phyloP scores from a whole-genome alignment of 2,113 vertebrate genomes.

The Delphinus delphis region DNA sequence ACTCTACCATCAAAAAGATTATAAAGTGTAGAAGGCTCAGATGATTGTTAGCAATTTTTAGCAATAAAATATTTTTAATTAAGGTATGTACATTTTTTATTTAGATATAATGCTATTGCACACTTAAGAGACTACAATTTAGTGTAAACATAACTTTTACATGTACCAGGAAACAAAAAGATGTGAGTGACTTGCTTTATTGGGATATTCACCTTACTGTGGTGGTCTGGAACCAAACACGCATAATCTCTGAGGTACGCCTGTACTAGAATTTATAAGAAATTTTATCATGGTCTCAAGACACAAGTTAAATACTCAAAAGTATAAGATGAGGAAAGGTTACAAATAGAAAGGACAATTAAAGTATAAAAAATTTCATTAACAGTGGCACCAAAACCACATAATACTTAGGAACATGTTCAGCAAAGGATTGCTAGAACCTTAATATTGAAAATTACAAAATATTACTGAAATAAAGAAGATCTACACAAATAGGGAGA shows the following conservation, averaged over 20 bases:
- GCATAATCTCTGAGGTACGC: background rate
- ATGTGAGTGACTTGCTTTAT: background rate
- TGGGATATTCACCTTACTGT: background rate
- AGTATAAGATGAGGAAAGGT: background rate
- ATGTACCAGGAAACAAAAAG: background rate
- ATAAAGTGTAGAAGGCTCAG: background rate
- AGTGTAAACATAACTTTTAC: background rate
- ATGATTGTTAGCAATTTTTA: background rate
- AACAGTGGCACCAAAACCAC: background rate
- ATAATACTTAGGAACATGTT: background rate
- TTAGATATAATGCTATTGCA: background rate
- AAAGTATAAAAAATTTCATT: background rate
- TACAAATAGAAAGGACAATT: background rate
- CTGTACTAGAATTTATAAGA: background rate
- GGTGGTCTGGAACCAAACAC: background rate
- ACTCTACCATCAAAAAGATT: background rate
- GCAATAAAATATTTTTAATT: background rate
- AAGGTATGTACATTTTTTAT: no score
- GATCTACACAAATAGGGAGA: background rate
- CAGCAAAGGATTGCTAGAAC: background rate
- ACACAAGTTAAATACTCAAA: background rate
- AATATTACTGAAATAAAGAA: background rate
- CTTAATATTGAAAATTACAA: background rate
- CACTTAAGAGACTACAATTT: background rate
- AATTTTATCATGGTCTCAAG: background rate